phyloP scores from a whole-genome alignment of 2,888 invertebrate species.

The Mimachlamys varia region DNA sequence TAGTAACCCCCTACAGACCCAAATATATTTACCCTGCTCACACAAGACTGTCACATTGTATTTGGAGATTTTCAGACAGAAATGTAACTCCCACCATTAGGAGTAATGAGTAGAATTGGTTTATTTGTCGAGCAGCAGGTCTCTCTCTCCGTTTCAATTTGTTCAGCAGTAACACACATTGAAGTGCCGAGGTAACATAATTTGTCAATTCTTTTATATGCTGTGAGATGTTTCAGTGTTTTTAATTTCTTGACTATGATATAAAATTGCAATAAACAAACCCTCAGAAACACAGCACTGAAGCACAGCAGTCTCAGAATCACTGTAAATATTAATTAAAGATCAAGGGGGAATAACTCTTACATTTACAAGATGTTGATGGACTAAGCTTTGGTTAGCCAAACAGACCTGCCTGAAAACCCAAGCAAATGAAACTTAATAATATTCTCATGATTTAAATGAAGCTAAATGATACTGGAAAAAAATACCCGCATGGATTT shows the following conservation, averaged over 20 bases:
- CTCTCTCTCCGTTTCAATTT: background rate
- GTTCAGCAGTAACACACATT: background rate
- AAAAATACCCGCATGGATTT: background rate
- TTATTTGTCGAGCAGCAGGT: background rate
- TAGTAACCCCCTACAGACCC: background rate
- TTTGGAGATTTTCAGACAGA: constrained; percentile 16
- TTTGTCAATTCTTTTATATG: background rate
- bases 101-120: background rate
- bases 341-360: constrained; percentile 11
- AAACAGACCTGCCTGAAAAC: background rate
- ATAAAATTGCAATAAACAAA: background rate
- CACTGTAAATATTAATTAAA: background rate
- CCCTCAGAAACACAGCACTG: background rate
- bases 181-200: background rate
- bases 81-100: background rate
- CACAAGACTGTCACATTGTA: constrained; percentile 13
- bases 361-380: background rate
- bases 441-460: no score
- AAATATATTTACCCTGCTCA: constrained; percentile 12
- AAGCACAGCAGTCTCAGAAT: background rate
- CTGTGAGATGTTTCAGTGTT: background rate
- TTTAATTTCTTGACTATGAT: background rate
- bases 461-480: background rate
- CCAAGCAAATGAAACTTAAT: background rate
- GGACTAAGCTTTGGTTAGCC: background rate